Conservation (phyloP, 1,140 invertebrate species). For the Aleiodes sp. region DNA sequence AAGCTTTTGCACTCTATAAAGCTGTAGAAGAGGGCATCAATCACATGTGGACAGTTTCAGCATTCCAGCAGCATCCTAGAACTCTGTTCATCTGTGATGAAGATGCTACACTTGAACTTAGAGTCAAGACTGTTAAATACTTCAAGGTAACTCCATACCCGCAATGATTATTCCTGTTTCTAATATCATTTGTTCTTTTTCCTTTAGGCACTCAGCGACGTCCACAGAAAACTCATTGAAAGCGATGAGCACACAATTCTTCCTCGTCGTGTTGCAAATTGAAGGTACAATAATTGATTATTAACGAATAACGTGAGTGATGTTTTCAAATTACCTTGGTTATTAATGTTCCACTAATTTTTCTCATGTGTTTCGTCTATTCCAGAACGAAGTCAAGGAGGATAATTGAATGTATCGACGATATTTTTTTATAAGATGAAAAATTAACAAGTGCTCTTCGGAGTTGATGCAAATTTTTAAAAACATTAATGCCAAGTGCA, state of each 20-base stretch:
- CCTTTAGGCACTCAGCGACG: conserved; percentile 74
- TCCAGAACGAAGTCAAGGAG: neutral
- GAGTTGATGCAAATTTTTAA: neutral
- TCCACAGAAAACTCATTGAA: conserved; percentile 77
- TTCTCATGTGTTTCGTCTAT: neutral
- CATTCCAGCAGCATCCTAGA: conserved; percentile 94
- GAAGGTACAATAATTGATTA: conserved; percentile 29
- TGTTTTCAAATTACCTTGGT: conserved; percentile 33
- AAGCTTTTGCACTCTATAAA: conserved; percentile 94
- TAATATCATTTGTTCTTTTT: conserved; percentile 38
- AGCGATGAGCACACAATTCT: conserved; percentile 64
- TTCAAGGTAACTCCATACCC: conserved; percentile 81
- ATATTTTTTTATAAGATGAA: neutral
- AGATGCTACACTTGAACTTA: conserved; percentile 95
- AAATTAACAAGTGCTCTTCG: neutral
- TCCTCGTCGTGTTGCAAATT: conserved; percentile 47
- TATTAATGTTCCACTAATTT: too few species aligned
- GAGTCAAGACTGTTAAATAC: conserved; percentile 99
- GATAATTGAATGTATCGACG: neutral
- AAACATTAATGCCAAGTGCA: neutral
- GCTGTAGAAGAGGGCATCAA: conserved; percentile 97
- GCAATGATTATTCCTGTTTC: conserved; percentile 17
- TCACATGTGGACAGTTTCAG: conserved; percentile 99
- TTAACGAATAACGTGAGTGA: too few species aligned
- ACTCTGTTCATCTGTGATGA: conserved; percentile 97